Evolutionary conservation across 1,140 invertebrate species (phyloP), one percentile per base, ranked within the genome.

Genomic region (Drosophila mayri): DNA sequence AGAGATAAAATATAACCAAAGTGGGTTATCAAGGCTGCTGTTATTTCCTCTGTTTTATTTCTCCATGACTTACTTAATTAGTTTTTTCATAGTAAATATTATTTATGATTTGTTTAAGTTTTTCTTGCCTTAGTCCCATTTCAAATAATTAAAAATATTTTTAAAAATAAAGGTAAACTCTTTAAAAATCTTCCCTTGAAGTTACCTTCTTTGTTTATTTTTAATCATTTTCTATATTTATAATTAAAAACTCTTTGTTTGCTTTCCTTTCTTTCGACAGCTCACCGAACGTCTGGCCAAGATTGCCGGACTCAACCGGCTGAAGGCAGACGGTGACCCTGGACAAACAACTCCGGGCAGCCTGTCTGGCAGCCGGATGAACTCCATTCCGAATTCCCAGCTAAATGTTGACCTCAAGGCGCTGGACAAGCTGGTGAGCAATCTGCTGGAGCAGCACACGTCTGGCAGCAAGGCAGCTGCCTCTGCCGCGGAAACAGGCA

Each of bases 401-500:
- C 38, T 85, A 11, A 90, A 92, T 52, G 85, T 91, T 12, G 92
- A 93, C 50, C 63, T 93, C 0, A 87, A 87, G 60, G 85, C 58
- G 1, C 57, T 93, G 50, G 92, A 93, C 52, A 93, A 93, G 61
- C 74, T 93, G 35, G 90, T 93, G 7, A 87, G 77, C 55, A 81
- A 68, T 38, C 64, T 93, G 25, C 40, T 93, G 58, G 91, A 92
- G 68, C 83, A 92, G 60, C 91, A 92, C 50, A 61, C 68, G 10
- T 54, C 82, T 2, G 68, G 61, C 2, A 59, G 32, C 9, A 64
- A 68, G 49, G 44, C 44, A 46, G 47, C 40, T 6, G 16, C 37
- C 0, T 38, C 64, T 25, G 28, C n/a, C 1, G 16, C 68, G 30
- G 70, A 81, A 16, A 41, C 64, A 0, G 85, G 75, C 40, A 65